These are phyloP conservation scores for Sceliomorpha sp. DNA, from an alignment of 2,888 invertebrate species.

Conservation along the genomic window DNA sequence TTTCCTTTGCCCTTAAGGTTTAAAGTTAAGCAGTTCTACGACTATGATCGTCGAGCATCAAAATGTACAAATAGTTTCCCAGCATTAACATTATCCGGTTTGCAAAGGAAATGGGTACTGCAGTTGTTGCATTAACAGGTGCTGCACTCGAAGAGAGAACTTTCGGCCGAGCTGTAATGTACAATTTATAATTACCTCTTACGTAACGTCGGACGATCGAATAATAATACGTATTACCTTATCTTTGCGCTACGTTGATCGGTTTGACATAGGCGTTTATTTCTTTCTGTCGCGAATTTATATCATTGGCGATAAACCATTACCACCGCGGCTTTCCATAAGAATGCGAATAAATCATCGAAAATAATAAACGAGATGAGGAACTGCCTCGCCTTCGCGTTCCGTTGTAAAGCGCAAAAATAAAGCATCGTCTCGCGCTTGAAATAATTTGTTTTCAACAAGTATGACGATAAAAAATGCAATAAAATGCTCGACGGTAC, in stretches of 20 bases:
- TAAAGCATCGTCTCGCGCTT: not conserved
- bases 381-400: too few relatives aligned
- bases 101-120: constrained; percentile 49
- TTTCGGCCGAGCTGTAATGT: not conserved
- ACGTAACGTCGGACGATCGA: not conserved
- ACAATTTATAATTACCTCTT: constrained; percentile 5
- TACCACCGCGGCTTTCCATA: too few relatives aligned
- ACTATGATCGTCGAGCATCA: constrained; percentile 32
- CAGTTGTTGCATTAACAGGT: constrained; percentile 39
- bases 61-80: constrained; percentile 64
- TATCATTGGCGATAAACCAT: too few relatives aligned
- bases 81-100: constrained; percentile 62
- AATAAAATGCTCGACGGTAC: constrained; percentile 1
- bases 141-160: constrained; percentile 23
- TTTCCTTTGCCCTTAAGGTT: constrained; percentile 31
- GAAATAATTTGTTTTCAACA: constrained; percentile 7
- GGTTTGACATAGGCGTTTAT: too few relatives aligned
- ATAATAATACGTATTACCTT: not conserved
- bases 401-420: too few relatives aligned
- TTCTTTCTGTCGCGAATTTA: too few relatives aligned
- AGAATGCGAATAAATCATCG: too few relatives aligned
- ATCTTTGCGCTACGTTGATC: too few relatives aligned
- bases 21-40: constrained; percentile 26
- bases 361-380: too few relatives aligned
- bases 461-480: constrained; percentile 1